These are phyloP conservation scores for Drosophila pallidifrons DNA, from an alignment of 1,140 invertebrate species.

Conservation along the genomic window DNA sequence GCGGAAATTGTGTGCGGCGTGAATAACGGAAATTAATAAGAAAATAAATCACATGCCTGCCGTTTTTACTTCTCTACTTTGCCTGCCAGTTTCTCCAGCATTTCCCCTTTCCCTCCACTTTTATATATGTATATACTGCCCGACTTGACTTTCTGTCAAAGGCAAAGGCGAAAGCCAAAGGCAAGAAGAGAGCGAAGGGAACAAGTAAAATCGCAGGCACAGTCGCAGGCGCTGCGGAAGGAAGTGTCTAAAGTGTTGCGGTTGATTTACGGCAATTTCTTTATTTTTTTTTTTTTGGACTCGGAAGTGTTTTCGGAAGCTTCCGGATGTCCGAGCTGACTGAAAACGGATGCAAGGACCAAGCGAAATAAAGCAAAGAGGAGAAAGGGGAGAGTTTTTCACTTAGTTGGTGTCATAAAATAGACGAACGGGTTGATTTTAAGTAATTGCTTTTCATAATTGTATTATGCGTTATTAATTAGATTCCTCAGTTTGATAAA, in stretches of 20 bases:
- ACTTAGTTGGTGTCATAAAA: constrained; percentile 38
- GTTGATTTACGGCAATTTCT: constrained; percentile 57
- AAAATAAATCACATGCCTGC: constrained; percentile 67
- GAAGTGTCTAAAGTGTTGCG: constrained; percentile 60
- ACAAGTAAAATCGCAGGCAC: not conserved
- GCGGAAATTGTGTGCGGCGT: constrained; percentile 62
- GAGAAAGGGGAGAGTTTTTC: constrained; percentile 29
- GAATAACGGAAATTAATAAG: constrained; percentile 73
- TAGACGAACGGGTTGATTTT: constrained; percentile 34
- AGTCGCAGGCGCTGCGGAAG: constrained; percentile 45
- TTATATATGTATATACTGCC: not conserved
- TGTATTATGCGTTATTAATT: constrained; percentile 52
- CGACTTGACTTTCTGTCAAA: constrained; percentile 48
- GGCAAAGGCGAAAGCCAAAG: constrained; percentile 22
- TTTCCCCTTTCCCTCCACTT: not conserved
- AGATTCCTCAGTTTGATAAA: constrained; percentile 20
- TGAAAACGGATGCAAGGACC: constrained; percentile 25
- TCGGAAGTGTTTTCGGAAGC: constrained; percentile 53
- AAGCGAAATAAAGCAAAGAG: constrained; percentile 1
- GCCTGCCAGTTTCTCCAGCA: constrained; percentile 8
- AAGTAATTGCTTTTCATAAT: constrained; percentile 38
- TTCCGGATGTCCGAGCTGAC: constrained; percentile 43
- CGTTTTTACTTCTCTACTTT: constrained; percentile 34
- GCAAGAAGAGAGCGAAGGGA: not conserved
- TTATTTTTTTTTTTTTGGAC: constrained; percentile 12